Percentiles rank a stretch among this genome's conserved stretches.
Conservation (phyloP, 2,113 vertebrate genomes). For the Cinclus cinclus region DNA sequence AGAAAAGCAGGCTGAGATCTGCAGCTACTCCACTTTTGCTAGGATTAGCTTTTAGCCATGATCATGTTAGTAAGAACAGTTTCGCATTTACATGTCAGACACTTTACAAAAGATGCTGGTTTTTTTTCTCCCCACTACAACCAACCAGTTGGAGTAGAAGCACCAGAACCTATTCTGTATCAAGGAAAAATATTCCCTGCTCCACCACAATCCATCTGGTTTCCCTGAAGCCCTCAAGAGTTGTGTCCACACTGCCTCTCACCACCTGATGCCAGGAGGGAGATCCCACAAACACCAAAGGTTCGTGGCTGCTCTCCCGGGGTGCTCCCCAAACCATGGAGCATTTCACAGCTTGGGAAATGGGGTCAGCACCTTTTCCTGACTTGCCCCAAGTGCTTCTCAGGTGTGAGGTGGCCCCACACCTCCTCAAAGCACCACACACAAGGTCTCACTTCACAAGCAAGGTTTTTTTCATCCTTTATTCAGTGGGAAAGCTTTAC, state of each 20-base stretch:
- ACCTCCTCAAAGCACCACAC: not conserved
- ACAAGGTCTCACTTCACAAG: not conserved
- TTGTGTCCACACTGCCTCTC: not conserved
- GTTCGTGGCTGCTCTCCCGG: not conserved
- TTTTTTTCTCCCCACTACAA: not conserved
- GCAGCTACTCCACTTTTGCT: not conserved
- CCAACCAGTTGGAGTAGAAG: not conserved
- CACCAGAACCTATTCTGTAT: not conserved
- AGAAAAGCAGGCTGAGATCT: conserved; percentile 59
- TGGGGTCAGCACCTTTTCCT: not conserved
- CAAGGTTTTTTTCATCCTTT: not conserved
- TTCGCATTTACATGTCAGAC: not conserved
- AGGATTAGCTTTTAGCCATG: conserved; percentile 20
- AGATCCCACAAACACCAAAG: not conserved
- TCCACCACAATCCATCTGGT: fast-evolving
- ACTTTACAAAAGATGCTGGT: not conserved
- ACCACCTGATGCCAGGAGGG: not conserved
- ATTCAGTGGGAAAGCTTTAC: not conserved
- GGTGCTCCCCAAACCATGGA: not conserved
- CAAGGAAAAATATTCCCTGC: not conserved
- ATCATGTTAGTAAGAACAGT: conserved; percentile 32
- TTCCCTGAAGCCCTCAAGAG: not conserved
- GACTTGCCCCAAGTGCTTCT: not conserved
- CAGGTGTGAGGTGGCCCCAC: not conserved
- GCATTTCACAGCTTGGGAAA: not conserved